Conservation (phyloP, 2,113 vertebrate genomes). For the Pyrgilauda ruficollis region DNA sequence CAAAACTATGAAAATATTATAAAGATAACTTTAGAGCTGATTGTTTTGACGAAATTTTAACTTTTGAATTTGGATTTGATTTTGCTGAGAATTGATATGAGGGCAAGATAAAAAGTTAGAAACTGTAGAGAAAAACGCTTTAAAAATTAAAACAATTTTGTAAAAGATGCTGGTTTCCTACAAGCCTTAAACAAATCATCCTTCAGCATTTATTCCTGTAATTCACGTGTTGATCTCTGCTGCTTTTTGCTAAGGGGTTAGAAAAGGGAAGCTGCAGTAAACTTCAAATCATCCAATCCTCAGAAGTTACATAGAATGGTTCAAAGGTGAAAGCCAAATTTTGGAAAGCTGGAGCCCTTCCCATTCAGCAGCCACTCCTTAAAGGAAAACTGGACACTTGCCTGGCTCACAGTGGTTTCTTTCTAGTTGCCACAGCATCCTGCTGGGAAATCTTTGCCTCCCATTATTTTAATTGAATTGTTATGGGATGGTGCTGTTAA, state of each 20-base stretch:
- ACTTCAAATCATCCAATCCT: not conserved
- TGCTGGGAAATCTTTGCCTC: constrained; percentile 26
- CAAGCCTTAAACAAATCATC: not conserved
- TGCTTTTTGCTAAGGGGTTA: not conserved
- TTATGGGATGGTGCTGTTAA: not conserved
- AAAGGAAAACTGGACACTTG: not conserved
- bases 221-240: not conserved
- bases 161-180: not conserved
- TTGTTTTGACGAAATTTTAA: not conserved
- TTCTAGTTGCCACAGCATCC: not conserved
- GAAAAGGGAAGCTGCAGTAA: not conserved
- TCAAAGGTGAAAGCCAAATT: not conserved
- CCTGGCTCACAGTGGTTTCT: not conserved
- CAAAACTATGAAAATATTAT: not conserved
- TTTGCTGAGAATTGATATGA: not conserved
- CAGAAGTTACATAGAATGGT: not conserved
- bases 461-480: not conserved
- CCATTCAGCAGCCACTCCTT: not conserved
- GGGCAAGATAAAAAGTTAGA: not conserved
- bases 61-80: not conserved
- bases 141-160: not conserved
- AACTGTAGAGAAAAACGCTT: not conserved
- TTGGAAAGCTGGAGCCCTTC: not conserved
- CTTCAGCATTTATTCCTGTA: not conserved
- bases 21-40: not conserved